These are phyloP conservation scores for Kryptopterus vitreolus DNA, from an alignment of 2,797 vertebrate genomes.

Conservation along the genomic window DNA sequence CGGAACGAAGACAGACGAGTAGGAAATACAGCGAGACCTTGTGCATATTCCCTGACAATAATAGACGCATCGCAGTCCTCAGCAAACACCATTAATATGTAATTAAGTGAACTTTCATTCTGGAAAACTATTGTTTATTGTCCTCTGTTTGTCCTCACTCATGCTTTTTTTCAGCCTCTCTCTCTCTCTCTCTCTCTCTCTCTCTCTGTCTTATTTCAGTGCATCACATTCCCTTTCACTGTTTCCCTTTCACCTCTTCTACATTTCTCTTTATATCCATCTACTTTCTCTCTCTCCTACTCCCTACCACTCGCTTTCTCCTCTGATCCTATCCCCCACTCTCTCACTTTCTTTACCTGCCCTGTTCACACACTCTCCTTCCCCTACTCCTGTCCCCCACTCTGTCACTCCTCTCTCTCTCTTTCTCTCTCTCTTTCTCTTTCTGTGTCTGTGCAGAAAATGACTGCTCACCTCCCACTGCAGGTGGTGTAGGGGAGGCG, in stretches of 20 bases:
- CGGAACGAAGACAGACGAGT: background rate
- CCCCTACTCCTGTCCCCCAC: slow-evolving; percentile 53
- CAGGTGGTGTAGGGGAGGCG: slow-evolving; percentile 76
- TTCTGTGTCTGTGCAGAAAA: slow-evolving; percentile 74
- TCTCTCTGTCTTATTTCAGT: slow-evolving; percentile 10
- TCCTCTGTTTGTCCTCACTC: slow-evolving; percentile 22
- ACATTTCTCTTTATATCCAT: slow-evolving; percentile 23
- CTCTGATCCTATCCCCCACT: slow-evolving; percentile 39
- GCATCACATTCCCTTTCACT: slow-evolving; percentile 18
- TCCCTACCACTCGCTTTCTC: slow-evolving; percentile 33
- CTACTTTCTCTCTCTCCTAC: background rate
- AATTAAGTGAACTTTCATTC: slow-evolving; percentile 16
- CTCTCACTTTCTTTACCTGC: slow-evolving; percentile 40
- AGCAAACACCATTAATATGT: slow-evolving; percentile 7
- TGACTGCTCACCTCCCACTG: slow-evolving; percentile 81
- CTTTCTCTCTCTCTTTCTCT: slow-evolving; percentile 42
- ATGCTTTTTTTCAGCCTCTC: background rate
- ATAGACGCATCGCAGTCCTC: background rate
- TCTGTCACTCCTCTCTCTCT: slow-evolving; percentile 58
- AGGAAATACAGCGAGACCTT: slow-evolving; percentile 2
- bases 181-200: background rate
- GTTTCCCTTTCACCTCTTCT: slow-evolving; percentile 32
- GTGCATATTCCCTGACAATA: background rate
- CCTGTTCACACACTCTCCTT: slow-evolving; percentile 26
- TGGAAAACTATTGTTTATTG: slow-evolving; percentile 37